Base-by-base conservation (phyloP, 2,888 invertebrate species). In the Alentia gelatinosa region DNA sequence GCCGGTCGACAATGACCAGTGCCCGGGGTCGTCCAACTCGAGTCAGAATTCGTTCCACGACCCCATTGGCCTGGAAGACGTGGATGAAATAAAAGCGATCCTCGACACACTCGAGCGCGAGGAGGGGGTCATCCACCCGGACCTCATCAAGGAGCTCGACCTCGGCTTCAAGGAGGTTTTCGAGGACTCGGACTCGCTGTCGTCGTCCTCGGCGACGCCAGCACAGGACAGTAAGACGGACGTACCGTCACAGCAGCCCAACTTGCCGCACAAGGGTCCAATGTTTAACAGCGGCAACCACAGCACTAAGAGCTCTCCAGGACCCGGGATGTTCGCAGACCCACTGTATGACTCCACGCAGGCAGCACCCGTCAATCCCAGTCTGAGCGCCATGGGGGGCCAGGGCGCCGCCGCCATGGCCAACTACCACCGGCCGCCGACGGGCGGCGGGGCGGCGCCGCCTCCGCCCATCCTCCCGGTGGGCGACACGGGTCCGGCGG, bases 61-160 rank as follows among this genome's bases (percentile, higher is more conserved):
- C 26, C 88, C 90, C 5, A 47, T 93, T 74, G 93, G 92, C 39
- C 91, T 93, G 33, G 92, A 93, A 88, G 93, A 94, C 91, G 91
- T 93, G 1, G 95, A 94, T 68, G 94, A 95, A 88, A 92, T 95
- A 19, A 94, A 94, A 63, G 94, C 94, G 75, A 94, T 95, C 89
- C 92, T 98, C 15, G 98, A 98, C 9, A 98, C 98, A 0, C 96
- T 98, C 92, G 98, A 98, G 94, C 98, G 98, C 94, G 98, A 98
- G 89, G 94, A 93, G 50, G 93, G 93, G 91, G 84, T 92, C 89
- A 91, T 93, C 92, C 90, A 93, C 91, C 15, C 92, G n/a, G 91
- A 91, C 19, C 84, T 91, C 40, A 84, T 91, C 23, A 86, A 83
- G 42, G 91, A 91, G n/a, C 47, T 89, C 12, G 90, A 91, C 26